Evolutionary conservation across 1,140 invertebrate genomes (phyloP), one percentile per base, ranked within the genome.

Genomic region (Chlorops oryzae): DNA sequence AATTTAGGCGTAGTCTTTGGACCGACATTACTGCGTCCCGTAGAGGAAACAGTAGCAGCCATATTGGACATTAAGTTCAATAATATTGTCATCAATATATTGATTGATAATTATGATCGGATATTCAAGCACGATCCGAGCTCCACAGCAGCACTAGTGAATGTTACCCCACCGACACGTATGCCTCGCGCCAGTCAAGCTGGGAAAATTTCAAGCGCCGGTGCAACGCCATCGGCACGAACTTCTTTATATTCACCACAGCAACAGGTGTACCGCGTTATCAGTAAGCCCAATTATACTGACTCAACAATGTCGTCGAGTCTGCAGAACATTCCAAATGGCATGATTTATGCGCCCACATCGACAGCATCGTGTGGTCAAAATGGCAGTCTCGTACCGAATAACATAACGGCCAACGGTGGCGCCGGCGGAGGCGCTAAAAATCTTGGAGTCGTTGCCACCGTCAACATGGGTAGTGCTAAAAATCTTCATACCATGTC

Each of bases 31-130:
- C 77, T 98, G 62, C 79, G 93, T 47, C 89, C 94, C 5, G 88
- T 92, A 77, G 91, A 96, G 70, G 95, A 98, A 77, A 94, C 93
- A 3, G 89, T 98, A 42, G 93, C 94, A 27, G 92, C 94, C 58
- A 97, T 98, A 63, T 88, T 98, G 81, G 93, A 98, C 71, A 92
- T 98, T 48, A 98, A 98, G 75, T 98, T 98, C 79, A 94, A 92
- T 72, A 98, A 98, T 76, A 89, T 97, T 58, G 90, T 98, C 40
- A 92, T 98, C 23, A 95, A 98, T 76, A 92, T 97, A 63, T 78
- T 98, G 27, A 93, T 98, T 50, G 88, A 93, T 58, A 88, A 97
- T 75, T 94, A 85, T 75, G 82, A 89, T 38, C 83, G 84, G 74
- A 87, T 96, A 64, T 79, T 82, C 59, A 77, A 78, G 55, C 76